Percentiles rank a stretch among this genome's conserved stretches.
These are phyloP conservation scores for Archips xylosteana DNA, from an alignment of 2,888 invertebrate species.

Conservation along the genomic window DNA sequence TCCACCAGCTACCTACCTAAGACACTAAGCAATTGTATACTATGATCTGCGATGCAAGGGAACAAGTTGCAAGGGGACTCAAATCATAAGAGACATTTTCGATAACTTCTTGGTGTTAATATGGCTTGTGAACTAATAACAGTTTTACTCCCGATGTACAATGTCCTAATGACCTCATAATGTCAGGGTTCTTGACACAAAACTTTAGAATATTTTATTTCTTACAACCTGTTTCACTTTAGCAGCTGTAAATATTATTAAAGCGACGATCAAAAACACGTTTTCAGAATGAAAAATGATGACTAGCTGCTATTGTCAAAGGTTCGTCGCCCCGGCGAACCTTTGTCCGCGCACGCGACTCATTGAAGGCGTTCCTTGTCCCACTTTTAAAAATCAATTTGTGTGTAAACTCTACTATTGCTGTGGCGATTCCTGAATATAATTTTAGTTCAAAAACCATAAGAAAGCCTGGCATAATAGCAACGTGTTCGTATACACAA, in stretches of 20 bases:
- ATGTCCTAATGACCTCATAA: neutral
- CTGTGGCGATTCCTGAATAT: neutral
- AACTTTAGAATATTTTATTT: neutral
- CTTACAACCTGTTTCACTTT: neutral
- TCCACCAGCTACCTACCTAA: too few species aligned
- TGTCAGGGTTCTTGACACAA: neutral
- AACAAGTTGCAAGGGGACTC: too few species aligned
- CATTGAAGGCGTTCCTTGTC: neutral
- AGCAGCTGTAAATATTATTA: neutral
- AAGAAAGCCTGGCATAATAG: too few species aligned
- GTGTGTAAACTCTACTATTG: constrained; percentile 2
- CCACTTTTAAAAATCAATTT: constrained; percentile 14
- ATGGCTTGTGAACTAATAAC: too few species aligned
- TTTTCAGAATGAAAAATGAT: constrained; percentile 14
- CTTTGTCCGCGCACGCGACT: neutral
- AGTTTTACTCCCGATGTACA: neutral
- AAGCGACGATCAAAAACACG: constrained; percentile 10
- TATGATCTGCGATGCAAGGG: too few species aligned
- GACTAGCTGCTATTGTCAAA: constrained; percentile 12
- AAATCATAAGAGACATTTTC: too few species aligned
- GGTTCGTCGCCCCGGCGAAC: constrained; percentile 20
- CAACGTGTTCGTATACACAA: too few species aligned
- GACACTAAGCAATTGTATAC: too few species aligned
- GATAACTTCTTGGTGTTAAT: too few species aligned
- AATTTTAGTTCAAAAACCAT: neutral